phyloP scores from a whole-genome alignment of 2,888 invertebrate genomes.

The Artemia sp. region DNA sequence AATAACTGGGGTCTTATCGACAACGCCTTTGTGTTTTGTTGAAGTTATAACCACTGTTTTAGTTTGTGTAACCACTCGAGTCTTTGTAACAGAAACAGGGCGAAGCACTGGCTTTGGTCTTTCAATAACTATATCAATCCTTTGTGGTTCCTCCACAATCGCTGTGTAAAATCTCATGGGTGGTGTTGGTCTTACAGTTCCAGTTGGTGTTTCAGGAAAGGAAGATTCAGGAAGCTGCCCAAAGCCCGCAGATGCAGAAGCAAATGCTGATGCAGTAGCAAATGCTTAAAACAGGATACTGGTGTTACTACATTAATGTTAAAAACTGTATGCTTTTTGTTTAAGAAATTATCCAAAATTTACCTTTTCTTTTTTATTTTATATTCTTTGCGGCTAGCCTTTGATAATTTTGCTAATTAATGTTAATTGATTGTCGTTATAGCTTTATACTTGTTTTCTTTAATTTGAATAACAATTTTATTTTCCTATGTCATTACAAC shows the following conservation, averaged over 20 bases:
- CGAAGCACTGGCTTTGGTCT: neutral
- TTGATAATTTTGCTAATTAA: no score
- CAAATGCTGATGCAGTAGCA: neutral
- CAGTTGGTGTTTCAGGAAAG: neutral
- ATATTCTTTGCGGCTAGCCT: no score
- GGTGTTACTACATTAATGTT: no score
- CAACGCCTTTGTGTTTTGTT: neutral
- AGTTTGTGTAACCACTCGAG: neutral
- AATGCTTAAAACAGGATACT: neutral
- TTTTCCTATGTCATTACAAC: no score
- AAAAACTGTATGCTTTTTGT: no score
- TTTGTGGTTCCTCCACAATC: neutral
- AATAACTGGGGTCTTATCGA: neutral
- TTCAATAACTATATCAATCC: slow-evolving; percentile 1
- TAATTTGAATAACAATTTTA: no score
- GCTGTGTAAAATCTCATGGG: neutral
- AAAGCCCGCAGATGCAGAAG: neutral
- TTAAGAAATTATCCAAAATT: no score
- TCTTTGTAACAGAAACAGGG: slow-evolving; percentile 1
- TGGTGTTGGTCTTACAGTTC: neutral
- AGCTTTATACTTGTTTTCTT: no score
- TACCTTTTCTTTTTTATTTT: no score
- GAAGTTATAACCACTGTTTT: neutral
- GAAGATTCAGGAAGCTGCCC: neutral
- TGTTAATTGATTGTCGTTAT: no score